A percentile compares a stretch with the other conserved stretches of the same genome.
Evolutionary conservation across 2,113 vertebrate genomes (phyloP).

Genomic region (Corythoichthys intestinalis): DNA sequence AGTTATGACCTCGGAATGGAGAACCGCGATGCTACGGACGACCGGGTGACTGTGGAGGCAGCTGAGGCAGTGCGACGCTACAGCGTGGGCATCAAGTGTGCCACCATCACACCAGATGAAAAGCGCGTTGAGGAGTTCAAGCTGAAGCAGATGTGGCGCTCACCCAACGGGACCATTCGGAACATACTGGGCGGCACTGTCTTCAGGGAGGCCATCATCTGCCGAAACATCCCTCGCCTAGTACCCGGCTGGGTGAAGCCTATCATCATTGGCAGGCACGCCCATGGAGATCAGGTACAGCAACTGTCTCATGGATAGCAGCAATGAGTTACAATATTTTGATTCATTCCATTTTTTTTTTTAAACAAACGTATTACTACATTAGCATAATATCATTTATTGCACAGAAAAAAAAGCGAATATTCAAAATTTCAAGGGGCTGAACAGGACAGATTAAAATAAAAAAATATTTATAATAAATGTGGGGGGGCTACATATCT

Average conservation of each 20-base stretch:
- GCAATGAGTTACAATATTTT: neutral
- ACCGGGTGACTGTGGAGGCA: conserved; percentile 88
- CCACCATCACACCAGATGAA: conserved; percentile 97
- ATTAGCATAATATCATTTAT: too few relatives aligned
- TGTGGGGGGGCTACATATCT: too few relatives aligned
- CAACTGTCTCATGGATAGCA: neutral
- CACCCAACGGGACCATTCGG: conserved; percentile 95
- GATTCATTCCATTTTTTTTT: too few relatives aligned
- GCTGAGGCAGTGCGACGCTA: conserved; percentile 89
- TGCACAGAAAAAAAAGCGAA: too few relatives aligned
- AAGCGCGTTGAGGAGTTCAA: conserved; percentile 96
- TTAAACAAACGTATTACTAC: too few relatives aligned
- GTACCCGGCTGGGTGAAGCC: conserved; percentile 92
- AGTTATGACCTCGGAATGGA: conserved; percentile 95
- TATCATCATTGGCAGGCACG: conserved; percentile 96
- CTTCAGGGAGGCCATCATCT: conserved; percentile 96
- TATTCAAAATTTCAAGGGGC: too few relatives aligned
- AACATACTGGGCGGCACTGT: conserved; percentile 97
- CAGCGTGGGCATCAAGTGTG: conserved; percentile 92
- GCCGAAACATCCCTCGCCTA: conserved; percentile 93
- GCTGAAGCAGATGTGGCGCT: conserved; percentile 97
- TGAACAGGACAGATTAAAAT: too few relatives aligned
- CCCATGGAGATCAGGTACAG: conserved; percentile 91
- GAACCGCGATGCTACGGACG: conserved; percentile 86
- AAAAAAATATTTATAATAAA: too few relatives aligned